These are phyloP conservation scores for Hypercompe scribonia DNA, from an alignment of 2,888 invertebrate species.

Conservation along the genomic window DNA sequence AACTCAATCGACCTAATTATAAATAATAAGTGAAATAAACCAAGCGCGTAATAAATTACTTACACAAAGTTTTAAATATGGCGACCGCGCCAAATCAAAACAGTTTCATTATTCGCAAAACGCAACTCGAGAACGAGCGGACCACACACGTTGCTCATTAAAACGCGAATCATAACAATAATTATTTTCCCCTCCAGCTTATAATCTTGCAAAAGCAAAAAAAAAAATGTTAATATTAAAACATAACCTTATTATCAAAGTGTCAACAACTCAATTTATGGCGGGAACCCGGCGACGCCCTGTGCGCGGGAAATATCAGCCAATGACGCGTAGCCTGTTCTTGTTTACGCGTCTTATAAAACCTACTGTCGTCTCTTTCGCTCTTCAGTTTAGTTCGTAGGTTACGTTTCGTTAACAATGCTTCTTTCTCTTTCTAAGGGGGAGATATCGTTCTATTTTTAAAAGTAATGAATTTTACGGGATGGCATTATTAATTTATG, in stretches of 20 bases:
- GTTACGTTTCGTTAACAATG: conserved; percentile 25
- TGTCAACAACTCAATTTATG: conserved; percentile 88
- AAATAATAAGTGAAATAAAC: conserved; percentile 40
- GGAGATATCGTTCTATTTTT: conserved; percentile 55
- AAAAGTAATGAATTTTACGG: conserved; percentile 62
- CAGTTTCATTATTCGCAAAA: conserved; percentile 75
- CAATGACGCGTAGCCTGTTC: conserved; percentile 70
- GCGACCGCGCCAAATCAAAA: conserved; percentile 66
- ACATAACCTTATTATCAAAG: conserved; percentile 86
- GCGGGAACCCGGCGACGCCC: conserved; percentile 83
- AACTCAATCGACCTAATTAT: conserved; percentile 14
- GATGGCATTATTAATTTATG: conserved; percentile 83
- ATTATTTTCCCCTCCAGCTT: conserved; percentile 77
- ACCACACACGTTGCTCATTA: conserved; percentile 85
- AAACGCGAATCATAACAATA: conserved; percentile 80
- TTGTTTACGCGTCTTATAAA: conserved; percentile 36
- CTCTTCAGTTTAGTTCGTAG: conserved; percentile 22
- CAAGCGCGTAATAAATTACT: conserved; percentile 52
- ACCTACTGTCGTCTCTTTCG: conserved; percentile 66
- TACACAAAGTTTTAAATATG: conserved; percentile 75
- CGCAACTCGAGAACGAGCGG: conserved; percentile 64
- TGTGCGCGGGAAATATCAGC: conserved; percentile 69
- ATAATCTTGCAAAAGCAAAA: conserved; percentile 78
- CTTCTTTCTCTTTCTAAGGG: conserved; percentile 48
- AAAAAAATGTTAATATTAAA: conserved; percentile 80